A percentile compares a stretch with the other conserved stretches of the same genome.
phyloP scores from a whole-genome alignment of 2,888 invertebrate genomes.

The Agonopterix heracliana region DNA sequence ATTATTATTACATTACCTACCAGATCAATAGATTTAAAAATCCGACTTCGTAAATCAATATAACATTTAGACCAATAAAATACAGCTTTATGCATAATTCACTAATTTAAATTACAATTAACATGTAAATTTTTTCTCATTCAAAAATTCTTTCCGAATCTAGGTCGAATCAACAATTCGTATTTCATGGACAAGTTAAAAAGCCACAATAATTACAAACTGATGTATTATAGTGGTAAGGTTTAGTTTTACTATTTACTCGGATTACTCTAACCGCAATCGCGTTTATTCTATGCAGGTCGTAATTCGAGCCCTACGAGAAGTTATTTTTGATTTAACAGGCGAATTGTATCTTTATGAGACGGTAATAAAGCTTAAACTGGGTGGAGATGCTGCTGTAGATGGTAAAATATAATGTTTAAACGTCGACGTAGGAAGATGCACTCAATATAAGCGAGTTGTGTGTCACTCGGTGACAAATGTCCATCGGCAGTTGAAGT shows the following conservation, averaged over 20 bases:
- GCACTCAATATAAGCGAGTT: constrained; percentile 30
- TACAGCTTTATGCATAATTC: too few relatives aligned
- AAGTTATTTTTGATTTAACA: constrained; percentile 15
- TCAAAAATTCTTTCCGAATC: background rate
- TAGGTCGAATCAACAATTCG: background rate
- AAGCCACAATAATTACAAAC: constrained; percentile 17
- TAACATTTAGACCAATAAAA: too few relatives aligned
- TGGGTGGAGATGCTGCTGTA: background rate
- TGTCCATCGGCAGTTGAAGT: constrained; percentile 26
- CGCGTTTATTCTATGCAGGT: constrained; percentile 28
- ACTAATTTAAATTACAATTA: too few relatives aligned
- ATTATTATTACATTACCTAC: too few relatives aligned
- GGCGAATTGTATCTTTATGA: constrained; percentile 18
- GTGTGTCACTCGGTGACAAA: constrained; percentile 35
- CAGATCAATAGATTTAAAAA: too few relatives aligned
- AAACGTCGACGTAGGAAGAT: constrained; percentile 33
- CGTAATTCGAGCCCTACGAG: constrained; percentile 34
- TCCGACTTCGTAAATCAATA: too few relatives aligned
- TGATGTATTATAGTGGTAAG: constrained; percentile 25
- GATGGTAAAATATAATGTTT: constrained; percentile 18
- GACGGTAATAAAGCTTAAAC: constrained; percentile 18
- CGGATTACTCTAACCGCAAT: constrained; percentile 47
- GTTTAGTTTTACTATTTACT: constrained; percentile 49
- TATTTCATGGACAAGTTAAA: constrained; percentile 21
- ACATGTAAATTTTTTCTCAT: too few relatives aligned